Conservation (phyloP, 2,888 invertebrate species). For the Apodemia zela region DNA sequence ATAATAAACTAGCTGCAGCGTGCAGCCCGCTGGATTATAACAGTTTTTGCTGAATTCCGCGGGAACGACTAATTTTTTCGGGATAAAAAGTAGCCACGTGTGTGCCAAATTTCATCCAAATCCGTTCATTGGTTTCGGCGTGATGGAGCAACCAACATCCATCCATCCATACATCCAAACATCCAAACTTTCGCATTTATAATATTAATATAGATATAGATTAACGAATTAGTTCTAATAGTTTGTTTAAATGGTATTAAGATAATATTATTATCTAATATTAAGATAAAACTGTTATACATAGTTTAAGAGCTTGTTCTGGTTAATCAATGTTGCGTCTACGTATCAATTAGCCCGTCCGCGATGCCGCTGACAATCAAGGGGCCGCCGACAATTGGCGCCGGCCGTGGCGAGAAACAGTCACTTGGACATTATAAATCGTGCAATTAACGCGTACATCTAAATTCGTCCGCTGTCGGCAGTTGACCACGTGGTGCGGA, state of each 20-base stretch:
- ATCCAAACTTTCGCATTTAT: no score
- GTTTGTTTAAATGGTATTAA: neutral
- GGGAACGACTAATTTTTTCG: no score
- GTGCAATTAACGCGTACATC: neutral
- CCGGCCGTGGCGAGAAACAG: neutral
- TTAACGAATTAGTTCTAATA: no score
- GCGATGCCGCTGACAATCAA: conserved; percentile 32
- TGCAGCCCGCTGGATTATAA: no score
- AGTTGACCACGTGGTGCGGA: neutral
- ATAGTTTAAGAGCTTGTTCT: neutral
- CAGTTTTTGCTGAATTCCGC: no score
- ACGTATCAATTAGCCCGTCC: conserved; percentile 8
- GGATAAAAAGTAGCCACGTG: no score
- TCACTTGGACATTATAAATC: neutral
- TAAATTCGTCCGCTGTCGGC: neutral
- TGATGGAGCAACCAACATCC: no score
- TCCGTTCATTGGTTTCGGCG: no score
- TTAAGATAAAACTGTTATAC: neutral
- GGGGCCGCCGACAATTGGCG: conserved; percentile 39
- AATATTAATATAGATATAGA: no score
- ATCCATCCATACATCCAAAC: no score
- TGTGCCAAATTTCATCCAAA: no score
- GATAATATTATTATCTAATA: neutral
- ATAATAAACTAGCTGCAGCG: no score
- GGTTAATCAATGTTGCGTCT: neutral